Conservation (phyloP, 2,797 vertebrate genomes). For the Pyrocephalus nanus region DNA sequence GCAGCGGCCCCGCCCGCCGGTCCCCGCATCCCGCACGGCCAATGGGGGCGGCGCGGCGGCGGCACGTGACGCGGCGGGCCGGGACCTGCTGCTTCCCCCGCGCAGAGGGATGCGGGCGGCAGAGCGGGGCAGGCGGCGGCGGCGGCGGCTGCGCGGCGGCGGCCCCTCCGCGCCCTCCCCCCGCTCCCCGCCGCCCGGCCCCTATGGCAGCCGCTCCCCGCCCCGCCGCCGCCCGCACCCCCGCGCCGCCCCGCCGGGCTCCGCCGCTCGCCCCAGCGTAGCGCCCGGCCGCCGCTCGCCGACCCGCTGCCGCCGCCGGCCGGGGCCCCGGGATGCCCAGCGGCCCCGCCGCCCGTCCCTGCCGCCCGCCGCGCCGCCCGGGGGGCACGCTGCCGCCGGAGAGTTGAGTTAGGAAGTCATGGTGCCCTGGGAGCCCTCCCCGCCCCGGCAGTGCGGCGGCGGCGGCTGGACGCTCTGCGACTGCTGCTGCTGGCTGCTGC, state of each 20-base stretch:
- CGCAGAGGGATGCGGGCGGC: constrained; percentile 74
- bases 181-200: not conserved
- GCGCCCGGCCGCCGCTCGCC: constrained; percentile 51
- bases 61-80: constrained; percentile 73
- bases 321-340: constrained; percentile 73
- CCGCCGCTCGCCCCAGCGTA: constrained; percentile 41
- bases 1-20: constrained; percentile 67
- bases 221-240: not conserved
- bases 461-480: constrained; percentile 83
- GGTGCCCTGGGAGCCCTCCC: constrained; percentile 72
- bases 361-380: constrained; percentile 35
- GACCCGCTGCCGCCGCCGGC: constrained; percentile 29
- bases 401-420: constrained; percentile 77
- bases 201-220: constrained; percentile 21
- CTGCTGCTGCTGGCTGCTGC: constrained; percentile 82
- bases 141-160: constrained; percentile 47
- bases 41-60: constrained; percentile 64
- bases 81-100: constrained; percentile 74
- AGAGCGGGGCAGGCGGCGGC: constrained; percentile 67
- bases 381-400: constrained; percentile 44
- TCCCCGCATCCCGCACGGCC: constrained; percentile 75
- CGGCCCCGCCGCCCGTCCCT: constrained; percentile 30
- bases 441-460: constrained; percentile 73
- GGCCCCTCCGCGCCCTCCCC: constrained; percentile 41
- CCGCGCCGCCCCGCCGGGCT: not conserved